Evolutionary conservation across 2,113 vertebrate genomes (phyloP).

Genomic region (Sebastes schlegelii): DNA sequence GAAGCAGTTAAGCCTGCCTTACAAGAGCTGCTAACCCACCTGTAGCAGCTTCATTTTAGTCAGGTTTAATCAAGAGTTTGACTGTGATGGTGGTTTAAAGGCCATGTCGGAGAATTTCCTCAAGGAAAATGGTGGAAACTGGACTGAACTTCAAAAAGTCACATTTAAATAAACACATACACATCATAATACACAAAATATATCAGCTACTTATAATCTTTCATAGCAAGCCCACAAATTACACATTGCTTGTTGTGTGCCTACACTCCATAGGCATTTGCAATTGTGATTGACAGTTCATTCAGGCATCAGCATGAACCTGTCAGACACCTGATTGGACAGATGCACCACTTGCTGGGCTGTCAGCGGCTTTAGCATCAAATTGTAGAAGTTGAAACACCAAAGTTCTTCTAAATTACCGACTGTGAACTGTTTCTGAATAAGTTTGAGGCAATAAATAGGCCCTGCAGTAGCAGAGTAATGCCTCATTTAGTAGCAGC

Average conservation of each 20-base stretch:
- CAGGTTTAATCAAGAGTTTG: neutral
- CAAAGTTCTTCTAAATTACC: neutral
- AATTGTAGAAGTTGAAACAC: neutral
- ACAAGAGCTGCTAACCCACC: neutral
- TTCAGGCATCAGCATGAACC: neutral
- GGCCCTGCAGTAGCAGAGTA: neutral
- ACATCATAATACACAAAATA: neutral
- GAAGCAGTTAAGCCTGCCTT: neutral
- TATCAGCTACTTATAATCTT: neutral
- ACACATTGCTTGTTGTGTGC: neutral
- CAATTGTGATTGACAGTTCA: slow-evolving; percentile 4
- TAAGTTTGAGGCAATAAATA: neutral
- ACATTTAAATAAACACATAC: slow-evolving; percentile 7
- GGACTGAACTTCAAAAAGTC: slow-evolving; percentile 11
- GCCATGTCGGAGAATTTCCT: neutral
- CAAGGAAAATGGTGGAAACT: neutral
- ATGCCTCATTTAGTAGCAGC: neutral
- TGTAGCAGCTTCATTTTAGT: neutral
- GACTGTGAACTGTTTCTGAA: neutral
- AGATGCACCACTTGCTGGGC: neutral
- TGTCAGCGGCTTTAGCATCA: neutral
- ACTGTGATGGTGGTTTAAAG: neutral
- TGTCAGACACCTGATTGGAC: slow-evolving; percentile 6
- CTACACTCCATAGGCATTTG: neutral
- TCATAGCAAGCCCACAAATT: neutral